Evolutionary conservation across 2,888 invertebrate genomes (phyloP), one percentile per base, ranked within the genome.

Genomic region (Phaedon cochleariae): DNA sequence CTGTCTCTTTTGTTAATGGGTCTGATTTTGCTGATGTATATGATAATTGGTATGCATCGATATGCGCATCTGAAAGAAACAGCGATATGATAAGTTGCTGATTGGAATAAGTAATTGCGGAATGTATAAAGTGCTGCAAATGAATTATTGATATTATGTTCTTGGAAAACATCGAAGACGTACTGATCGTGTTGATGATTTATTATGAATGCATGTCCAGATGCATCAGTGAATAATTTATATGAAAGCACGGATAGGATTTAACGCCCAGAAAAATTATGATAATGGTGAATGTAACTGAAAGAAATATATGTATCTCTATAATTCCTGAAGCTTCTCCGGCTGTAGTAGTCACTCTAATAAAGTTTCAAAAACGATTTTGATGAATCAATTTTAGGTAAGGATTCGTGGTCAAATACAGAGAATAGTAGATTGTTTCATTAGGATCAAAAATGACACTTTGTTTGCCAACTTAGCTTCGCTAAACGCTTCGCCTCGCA

Each of bases 141-240:
- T 41, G 41, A 41, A 41, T 41, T 41, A 41, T 41, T 41, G 15
- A 41, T 41, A n/a, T n/a, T n/a, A 41, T 41, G 41, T 41, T 41
- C 41, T 41, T 15, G 41, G 15, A 41, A 41, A 41, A 15, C 26
- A 7, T 41, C 15, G 41, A 41, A 41, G 3, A 41, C 4, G 1
- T 15, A 41, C 10, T 41, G 15, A 41, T 15, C 10, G 15, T 41
- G n/a, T 41, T 41, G 41, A 41, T 41, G 41, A 41, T 41, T 41
- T n/a, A 41, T 41, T 1, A 41, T 7, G 6, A 41, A 41, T 41
- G 41, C 15, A 15, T 15, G 41, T 41, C 15, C 15, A 41, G n/a
- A 41, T 41, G 41, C 41, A 41, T 15, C 15, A n/a, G 15, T 41
- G 41, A 41, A 41, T 41, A 41, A 41, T 41, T 41, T n/a, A 41